These are phyloP conservation scores for Drosophila phalerata DNA, from an alignment of 2,888 invertebrate species.

Conservation along the genomic window DNA sequence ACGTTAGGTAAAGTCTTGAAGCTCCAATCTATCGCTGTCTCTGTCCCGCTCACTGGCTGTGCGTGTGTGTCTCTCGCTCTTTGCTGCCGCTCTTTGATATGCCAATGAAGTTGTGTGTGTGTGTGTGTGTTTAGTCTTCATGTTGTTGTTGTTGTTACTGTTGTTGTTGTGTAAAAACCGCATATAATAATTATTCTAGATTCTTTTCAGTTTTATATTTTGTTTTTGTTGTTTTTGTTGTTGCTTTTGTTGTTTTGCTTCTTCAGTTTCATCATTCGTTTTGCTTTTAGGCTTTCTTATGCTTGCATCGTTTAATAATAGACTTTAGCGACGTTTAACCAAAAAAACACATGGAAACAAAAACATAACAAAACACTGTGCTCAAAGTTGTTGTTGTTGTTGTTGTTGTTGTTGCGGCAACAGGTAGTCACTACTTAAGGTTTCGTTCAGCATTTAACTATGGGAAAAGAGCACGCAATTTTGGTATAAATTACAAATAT, in stretches of 20 bases:
- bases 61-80: constrained; percentile 18
- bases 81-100: constrained; percentile 34
- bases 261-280: constrained; percentile 35
- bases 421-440: constrained; percentile 36
- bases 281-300: constrained; percentile 40
- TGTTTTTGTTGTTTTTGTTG: constrained; percentile 23
- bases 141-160: constrained; percentile 21
- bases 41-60: constrained; percentile 19
- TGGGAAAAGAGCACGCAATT: too few relatives aligned
- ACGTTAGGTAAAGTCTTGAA: constrained; percentile 74
- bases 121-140: constrained; percentile 33
- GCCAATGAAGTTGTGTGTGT: constrained; percentile 40
- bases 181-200: constrained; percentile 77
- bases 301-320: constrained; percentile 55
- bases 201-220: constrained; percentile 38
- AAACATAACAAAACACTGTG: constrained; percentile 5
- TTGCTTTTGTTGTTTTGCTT: constrained; percentile 26
- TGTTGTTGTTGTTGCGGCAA: constrained; percentile 35
- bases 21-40: constrained; percentile 47
- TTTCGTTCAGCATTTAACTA: constrained; percentile 6
- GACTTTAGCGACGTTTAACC: constrained; percentile 55
- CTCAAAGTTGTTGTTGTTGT: constrained; percentile 20
- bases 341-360: constrained; percentile 9
- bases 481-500: too few relatives aligned
- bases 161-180: constrained; percentile 44